These are phyloP conservation scores for Sclerodermus sp. DNA, from an alignment of 2,888 invertebrate genomes.

Conservation along the genomic window DNA sequence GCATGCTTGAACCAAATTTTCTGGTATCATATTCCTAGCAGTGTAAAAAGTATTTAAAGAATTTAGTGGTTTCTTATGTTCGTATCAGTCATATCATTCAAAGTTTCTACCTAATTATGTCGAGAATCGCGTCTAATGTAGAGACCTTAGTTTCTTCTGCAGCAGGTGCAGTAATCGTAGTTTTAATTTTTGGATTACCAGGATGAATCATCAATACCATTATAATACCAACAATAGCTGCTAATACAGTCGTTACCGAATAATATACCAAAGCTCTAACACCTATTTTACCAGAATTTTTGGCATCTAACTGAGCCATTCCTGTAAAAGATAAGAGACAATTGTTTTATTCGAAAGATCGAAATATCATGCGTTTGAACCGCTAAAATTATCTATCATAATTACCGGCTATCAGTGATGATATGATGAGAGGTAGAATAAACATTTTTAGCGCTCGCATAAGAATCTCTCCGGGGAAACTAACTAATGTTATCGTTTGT, in stretches of 20 bases:
- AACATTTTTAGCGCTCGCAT: slow-evolving; percentile 72
- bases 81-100: neutral
- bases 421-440: slow-evolving; percentile 69
- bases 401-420: slow-evolving; percentile 66
- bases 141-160: slow-evolving; percentile 51
- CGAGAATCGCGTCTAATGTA: slow-evolving; percentile 64
- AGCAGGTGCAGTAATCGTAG: slow-evolving; percentile 33
- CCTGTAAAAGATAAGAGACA: slow-evolving; percentile 50
- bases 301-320: slow-evolving; percentile 68
- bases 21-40: slow-evolving; percentile 65
- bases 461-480: slow-evolving; percentile 70
- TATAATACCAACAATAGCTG: slow-evolving; percentile 67
- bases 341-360: neutral
- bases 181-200: slow-evolving; percentile 61
- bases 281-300: slow-evolving; percentile 68
- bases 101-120: slow-evolving; percentile 61
- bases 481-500: slow-evolving; percentile 63
- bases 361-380: too few relatives aligned
- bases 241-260: slow-evolving; percentile 66
- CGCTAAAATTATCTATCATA: slow-evolving; percentile 5
- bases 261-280: slow-evolving; percentile 66
- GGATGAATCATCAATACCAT: slow-evolving; percentile 68
- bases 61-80: too few relatives aligned
- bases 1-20: slow-evolving; percentile 65
- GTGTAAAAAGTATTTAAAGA: neutral